Evolutionary conservation across 2,797 vertebrate genomes (phyloP).

Genomic region (Chromobotia macracanthus): DNA sequence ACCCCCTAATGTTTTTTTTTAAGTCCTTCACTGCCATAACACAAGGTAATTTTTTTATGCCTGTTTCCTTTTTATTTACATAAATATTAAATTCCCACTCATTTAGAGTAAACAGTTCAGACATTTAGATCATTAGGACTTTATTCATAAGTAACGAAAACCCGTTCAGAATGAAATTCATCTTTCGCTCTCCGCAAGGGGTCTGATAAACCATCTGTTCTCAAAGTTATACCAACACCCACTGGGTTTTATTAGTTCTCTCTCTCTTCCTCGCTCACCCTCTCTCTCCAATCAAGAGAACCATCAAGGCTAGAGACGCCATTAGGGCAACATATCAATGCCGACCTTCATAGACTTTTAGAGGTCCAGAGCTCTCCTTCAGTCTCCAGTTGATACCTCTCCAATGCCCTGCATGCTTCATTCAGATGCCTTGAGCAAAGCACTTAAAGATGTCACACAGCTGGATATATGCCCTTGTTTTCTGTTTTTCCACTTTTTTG

Average conservation of each 20-base stretch:
- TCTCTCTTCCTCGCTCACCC: slow-evolving; percentile 3
- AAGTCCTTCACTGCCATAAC: slow-evolving; percentile 23
- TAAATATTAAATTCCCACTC: slow-evolving; percentile 45
- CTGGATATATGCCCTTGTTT: slow-evolving; percentile 40
- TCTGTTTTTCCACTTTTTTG: not conserved
- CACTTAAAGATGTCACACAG: not conserved
- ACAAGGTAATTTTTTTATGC: slow-evolving; percentile 35
- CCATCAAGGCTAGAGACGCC: slow-evolving; percentile 47
- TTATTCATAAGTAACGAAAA: slow-evolving; percentile 45
- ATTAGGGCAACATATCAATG: slow-evolving; percentile 43
- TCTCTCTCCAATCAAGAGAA: slow-evolving; percentile 35
- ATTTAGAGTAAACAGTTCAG: slow-evolving; percentile 45
- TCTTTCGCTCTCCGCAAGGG: slow-evolving; percentile 37
- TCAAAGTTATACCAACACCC: slow-evolving; percentile 54
- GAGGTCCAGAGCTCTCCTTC: slow-evolving; percentile 32
- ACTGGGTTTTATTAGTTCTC: slow-evolving; percentile 51
- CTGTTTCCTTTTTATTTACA: slow-evolving; percentile 46
- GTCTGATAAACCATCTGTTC: slow-evolving; percentile 50
- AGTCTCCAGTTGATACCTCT: slow-evolving; percentile 31
- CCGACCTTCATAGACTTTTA: slow-evolving; percentile 51
- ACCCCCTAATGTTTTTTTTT: slow-evolving; percentile 12
- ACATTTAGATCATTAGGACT: slow-evolving; percentile 46
- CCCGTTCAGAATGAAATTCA: slow-evolving; percentile 18
- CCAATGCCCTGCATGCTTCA: slow-evolving; percentile 20
- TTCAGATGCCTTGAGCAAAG: slow-evolving; percentile 11